phyloP scores from a whole-genome alignment of 2,797 vertebrate species.

The Morus bassanus region DNA sequence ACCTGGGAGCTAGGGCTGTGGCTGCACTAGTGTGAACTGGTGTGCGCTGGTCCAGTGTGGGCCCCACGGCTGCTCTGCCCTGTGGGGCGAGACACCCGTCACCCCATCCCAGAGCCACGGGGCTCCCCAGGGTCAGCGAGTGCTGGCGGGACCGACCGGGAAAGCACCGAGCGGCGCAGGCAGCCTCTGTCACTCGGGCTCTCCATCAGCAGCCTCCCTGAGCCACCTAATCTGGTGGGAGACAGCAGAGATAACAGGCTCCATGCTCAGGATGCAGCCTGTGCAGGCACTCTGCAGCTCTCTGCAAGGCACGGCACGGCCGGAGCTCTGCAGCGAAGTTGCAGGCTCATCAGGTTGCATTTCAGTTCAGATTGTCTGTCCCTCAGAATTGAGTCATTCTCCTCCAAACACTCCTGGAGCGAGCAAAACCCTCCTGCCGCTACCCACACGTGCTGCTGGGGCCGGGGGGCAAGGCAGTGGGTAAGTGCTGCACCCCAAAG shows the following conservation, averaged over 20 bases:
- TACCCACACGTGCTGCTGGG: accelerated
- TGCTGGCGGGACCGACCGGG: accelerated
- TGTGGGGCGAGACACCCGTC: accelerated
- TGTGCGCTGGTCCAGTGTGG: accelerated
- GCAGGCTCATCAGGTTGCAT: background rate
- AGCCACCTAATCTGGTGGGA: accelerated
- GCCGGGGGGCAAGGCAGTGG: accelerated
- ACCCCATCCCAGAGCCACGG: background rate
- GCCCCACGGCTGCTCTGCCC: background rate
- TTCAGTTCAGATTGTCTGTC: background rate
- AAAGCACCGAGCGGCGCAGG: accelerated
- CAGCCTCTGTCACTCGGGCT: background rate
- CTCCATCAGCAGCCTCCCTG: background rate
- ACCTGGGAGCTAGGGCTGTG: background rate
- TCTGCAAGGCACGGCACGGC: accelerated
- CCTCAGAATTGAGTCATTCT: accelerated
- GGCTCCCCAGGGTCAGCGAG: background rate
- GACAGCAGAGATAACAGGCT: accelerated
- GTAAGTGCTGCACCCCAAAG: accelerated
- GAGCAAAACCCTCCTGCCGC: background rate
- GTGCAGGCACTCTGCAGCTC: too few species aligned
- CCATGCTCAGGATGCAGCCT: background rate
- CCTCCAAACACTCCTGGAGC: accelerated
- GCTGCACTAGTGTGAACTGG: background rate
- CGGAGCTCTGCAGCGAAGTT: accelerated